Percentiles rank a stretch among this genome's conserved stretches.
These are phyloP conservation scores for Tinea semifulvella DNA, from an alignment of 2,888 invertebrate species.

Conservation along the genomic window DNA sequence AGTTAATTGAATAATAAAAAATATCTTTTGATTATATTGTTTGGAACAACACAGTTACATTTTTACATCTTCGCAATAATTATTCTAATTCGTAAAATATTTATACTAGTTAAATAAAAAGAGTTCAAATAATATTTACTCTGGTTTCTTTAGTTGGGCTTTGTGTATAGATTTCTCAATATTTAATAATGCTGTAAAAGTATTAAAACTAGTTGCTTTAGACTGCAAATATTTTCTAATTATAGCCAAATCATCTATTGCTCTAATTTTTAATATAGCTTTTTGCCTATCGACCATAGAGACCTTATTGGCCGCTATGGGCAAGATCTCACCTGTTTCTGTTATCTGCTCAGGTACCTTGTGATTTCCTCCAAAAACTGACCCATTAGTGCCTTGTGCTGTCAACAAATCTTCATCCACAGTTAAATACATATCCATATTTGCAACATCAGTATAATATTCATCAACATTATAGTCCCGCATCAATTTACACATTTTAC, in stretches of 20 bases:
- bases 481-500: conserved; percentile 26
- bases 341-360: conserved; percentile 23
- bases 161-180: neutral
- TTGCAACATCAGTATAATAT: conserved; percentile 26
- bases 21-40: too few relatives aligned
- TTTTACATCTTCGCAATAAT: too few relatives aligned
- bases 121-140: neutral
- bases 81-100: too few relatives aligned
- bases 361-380: conserved; percentile 36
- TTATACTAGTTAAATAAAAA: too few relatives aligned
- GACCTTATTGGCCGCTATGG: conserved; percentile 28
- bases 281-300: conserved; percentile 25
- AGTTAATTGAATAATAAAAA: too few relatives aligned
- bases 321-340: conserved; percentile 26
- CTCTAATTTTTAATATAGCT: conserved; percentile 23
- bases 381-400: conserved; percentile 32
- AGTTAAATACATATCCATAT: conserved; percentile 31
- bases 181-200: neutral
- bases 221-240: neutral
- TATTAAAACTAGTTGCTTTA: neutral
- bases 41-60: too few relatives aligned
- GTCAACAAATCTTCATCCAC: conserved; percentile 35
- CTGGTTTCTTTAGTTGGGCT: neutral
- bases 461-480: conserved; percentile 31
- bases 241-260: neutral